A percentile compares a stretch with the other conserved stretches of the same genome.
Evolutionary conservation across 2,113 vertebrate species (phyloP).

Genomic region (Tenrec ecaudatus): DNA sequence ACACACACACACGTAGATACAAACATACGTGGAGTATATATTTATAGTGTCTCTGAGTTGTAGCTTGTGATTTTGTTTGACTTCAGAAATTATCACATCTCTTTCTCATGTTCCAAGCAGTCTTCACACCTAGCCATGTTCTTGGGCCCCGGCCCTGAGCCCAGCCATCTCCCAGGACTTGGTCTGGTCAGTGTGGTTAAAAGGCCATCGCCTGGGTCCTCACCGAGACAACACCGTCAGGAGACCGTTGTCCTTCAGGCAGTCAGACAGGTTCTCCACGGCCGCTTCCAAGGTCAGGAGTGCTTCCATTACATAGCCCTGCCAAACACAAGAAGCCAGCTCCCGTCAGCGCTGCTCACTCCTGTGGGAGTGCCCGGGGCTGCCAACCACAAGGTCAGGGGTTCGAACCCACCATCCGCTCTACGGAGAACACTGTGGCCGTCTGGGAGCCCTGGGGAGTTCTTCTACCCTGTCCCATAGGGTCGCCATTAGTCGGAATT

Average conservation of each 20-base stretch:
- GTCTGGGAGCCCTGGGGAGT: no score
- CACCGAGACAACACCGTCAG: constrained; percentile 96
- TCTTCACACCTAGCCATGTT: constrained; percentile 14
- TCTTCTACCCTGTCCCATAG: no score
- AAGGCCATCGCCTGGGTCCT: constrained; percentile 28
- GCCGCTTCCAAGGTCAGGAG: constrained; percentile 97
- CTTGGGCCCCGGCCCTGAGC: constrained; percentile 10
- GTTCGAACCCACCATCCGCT: no score
- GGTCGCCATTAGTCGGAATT: no score
- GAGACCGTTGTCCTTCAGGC: constrained; percentile 97
- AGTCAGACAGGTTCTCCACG: constrained; percentile 97
- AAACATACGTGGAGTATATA: background rate
- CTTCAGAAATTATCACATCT: constrained; percentile 40
- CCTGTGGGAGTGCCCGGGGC: no score
- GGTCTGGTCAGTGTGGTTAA: background rate
- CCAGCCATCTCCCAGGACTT: constrained; percentile 44
- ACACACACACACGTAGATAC: no score
- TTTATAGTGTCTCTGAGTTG: background rate
- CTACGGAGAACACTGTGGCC: no score
- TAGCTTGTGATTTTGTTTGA: background rate
- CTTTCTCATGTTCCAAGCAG: background rate
- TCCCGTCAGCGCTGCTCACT: background rate
- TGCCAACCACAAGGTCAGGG: no score
- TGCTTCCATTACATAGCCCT: constrained; percentile 99
- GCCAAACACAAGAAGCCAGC: constrained; percentile 53